Percentiles rank a stretch among this genome's conserved stretches.
Evolutionary conservation across 2,888 invertebrate genomes (phyloP).

Genomic region (Pharmacophagus antenor): DNA sequence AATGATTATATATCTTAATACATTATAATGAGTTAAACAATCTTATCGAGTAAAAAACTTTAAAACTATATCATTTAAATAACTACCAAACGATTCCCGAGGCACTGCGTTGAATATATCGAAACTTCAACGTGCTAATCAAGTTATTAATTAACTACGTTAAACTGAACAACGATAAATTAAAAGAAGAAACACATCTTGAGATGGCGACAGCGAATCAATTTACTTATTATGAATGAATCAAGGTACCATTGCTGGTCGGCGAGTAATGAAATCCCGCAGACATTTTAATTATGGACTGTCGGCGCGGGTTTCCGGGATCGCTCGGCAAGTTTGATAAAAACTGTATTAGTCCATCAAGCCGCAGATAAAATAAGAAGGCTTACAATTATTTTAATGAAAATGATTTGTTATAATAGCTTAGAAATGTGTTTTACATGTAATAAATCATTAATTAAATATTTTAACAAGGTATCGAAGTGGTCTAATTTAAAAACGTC

Average conservation of each 20-base stretch:
- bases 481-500: too few species aligned
- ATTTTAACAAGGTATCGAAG: too few species aligned
- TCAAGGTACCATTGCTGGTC: slow-evolving; percentile 47
- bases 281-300: slow-evolving; percentile 79
- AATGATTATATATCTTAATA: too few species aligned
- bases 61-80: too few species aligned
- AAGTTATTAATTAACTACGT: background rate
- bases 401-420: too few species aligned
- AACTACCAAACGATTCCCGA: too few species aligned
- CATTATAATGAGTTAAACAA: too few species aligned
- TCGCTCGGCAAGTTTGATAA: slow-evolving; percentile 60
- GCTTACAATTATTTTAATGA: background rate
- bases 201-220: slow-evolving; percentile 62
- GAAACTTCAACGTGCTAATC: background rate
- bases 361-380: slow-evolving; percentile 68
- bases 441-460: background rate
- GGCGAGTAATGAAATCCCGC: slow-evolving; percentile 61
- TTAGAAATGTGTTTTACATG: background rate
- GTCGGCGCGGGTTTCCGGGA: slow-evolving; percentile 57
- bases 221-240: slow-evolving; percentile 66
- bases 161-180: background rate
- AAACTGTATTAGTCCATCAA: slow-evolving; percentile 59
- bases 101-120: too few species aligned
- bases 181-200: slow-evolving; percentile 45
- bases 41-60: too few species aligned